Conservation (phyloP, 2,888 invertebrate species). For the Fragum fragum region DNA sequence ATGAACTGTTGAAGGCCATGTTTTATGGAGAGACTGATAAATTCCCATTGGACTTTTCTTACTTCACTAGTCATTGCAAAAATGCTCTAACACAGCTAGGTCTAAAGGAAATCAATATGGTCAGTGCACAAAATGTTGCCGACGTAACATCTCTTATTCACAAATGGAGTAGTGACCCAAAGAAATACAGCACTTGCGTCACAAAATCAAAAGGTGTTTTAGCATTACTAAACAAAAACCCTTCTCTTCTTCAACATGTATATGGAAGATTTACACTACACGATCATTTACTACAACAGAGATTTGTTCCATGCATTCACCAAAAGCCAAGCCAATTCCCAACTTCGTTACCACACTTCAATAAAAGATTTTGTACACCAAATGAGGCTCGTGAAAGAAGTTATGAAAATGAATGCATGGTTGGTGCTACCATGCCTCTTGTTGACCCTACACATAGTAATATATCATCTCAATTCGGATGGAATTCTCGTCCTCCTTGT, state of each 20-base stretch:
- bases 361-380: slow-evolving; percentile 34
- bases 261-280: neutral
- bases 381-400: slow-evolving; percentile 26
- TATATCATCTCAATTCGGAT: slow-evolving; percentile 30
- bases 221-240: neutral
- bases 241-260: neutral
- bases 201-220: slow-evolving; percentile 22
- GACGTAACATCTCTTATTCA: slow-evolving; percentile 10
- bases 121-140: slow-evolving; percentile 37
- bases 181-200: neutral
- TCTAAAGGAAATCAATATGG: slow-evolving; percentile 33
- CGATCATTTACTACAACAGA: slow-evolving; percentile 10
- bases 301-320: slow-evolving; percentile 28
- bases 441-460: slow-evolving; percentile 2
- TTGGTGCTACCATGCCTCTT: slow-evolving; percentile 52
- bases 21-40: slow-evolving; percentile 31
- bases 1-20: slow-evolving; percentile 30
- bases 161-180: neutral
- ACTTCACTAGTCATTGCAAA: neutral
- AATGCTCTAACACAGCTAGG: slow-evolving; percentile 42
- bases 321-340: slow-evolving; percentile 25
- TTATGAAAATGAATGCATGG: slow-evolving; percentile 25
- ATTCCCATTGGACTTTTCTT: neutral
- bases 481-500: slow-evolving; percentile 25
- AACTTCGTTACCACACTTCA: slow-evolving; percentile 44